Conservation (phyloP, 2,888 invertebrate species). For the Crocallis elinguaria region DNA sequence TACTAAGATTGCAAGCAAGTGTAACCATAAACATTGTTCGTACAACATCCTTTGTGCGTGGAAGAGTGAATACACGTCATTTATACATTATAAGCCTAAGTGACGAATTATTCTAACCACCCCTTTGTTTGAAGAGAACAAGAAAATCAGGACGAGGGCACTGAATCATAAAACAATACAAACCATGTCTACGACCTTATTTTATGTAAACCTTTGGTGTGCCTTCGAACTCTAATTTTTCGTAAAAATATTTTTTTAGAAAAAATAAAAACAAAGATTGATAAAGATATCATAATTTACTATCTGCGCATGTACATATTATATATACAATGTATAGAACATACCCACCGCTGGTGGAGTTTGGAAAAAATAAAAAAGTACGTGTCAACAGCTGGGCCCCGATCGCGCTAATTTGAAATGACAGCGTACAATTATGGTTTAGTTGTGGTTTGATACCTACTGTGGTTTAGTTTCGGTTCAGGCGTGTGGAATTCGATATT, state of each 20-base stretch:
- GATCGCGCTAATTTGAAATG: too few species aligned
- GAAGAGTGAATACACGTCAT: conserved; percentile 49
- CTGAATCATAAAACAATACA: background rate
- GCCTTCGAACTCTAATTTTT: background rate
- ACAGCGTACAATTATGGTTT: too few species aligned
- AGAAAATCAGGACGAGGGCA: background rate
- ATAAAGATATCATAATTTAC: too few species aligned
- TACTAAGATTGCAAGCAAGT: conserved; percentile 26
- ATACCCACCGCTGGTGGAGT: too few species aligned
- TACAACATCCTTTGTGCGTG: conserved; percentile 47
- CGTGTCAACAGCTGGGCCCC: too few species aligned
- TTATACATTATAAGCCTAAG: conserved; percentile 51
- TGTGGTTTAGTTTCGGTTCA: too few species aligned
- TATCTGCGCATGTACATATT: too few species aligned
- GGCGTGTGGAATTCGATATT: too few species aligned
- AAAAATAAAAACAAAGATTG: too few species aligned
- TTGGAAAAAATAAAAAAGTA: too few species aligned
- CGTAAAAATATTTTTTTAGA: background rate
- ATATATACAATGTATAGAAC: too few species aligned
- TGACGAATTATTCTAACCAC: conserved; percentile 40
- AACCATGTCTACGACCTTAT: background rate
- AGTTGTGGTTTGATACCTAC: too few species aligned
- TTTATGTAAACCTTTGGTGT: background rate
- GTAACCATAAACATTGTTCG: conserved; percentile 43
- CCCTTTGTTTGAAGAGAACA: conserved; percentile 25